A percentile compares a stretch with the other conserved stretches of the same genome.
phyloP scores from a whole-genome alignment of 2,797 vertebrate species.

The Galaxias olidus region DNA sequence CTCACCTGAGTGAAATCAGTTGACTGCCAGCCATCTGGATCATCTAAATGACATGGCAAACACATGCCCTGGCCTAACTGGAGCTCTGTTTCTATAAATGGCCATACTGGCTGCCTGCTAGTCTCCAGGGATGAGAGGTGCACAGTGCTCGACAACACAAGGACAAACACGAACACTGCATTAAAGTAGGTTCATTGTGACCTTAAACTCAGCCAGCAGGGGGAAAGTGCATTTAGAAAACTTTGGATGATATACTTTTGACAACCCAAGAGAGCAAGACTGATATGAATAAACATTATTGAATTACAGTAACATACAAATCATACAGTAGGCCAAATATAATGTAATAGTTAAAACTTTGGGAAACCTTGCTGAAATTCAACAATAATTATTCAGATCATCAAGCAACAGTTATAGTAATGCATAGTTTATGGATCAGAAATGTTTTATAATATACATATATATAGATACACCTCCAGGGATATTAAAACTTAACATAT shows the following conservation, averaged over 20 bases:
- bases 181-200: slow-evolving; percentile 63
- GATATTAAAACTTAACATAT: too few relatives aligned
- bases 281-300: background rate
- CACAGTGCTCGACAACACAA: slow-evolving; percentile 63
- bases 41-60: slow-evolving; percentile 27
- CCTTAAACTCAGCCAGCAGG: slow-evolving; percentile 47
- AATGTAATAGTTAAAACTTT: too few relatives aligned
- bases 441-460: too few relatives aligned
- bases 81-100: slow-evolving; percentile 63
- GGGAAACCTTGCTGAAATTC: background rate
- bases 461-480: too few relatives aligned
- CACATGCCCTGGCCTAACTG: slow-evolving; percentile 43
- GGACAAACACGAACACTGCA: slow-evolving; percentile 45
- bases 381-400: background rate
- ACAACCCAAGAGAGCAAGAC: slow-evolving; percentile 1
- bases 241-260: slow-evolving; percentile 35
- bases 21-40: slow-evolving; percentile 56
- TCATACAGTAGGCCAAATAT: background rate
- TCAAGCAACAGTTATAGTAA: too few relatives aligned
- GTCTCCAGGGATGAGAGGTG: slow-evolving; percentile 57
- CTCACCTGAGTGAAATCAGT: slow-evolving; percentile 54
- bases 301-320: background rate
- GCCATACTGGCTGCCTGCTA: slow-evolving; percentile 56
- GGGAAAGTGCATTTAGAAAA: slow-evolving; percentile 21
- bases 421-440: too few relatives aligned